A percentile compares a stretch with the other conserved stretches of the same genome.
These are phyloP conservation scores for Rhinella marina DNA, from an alignment of 2,797 vertebrate species.

Conservation along the genomic window DNA sequence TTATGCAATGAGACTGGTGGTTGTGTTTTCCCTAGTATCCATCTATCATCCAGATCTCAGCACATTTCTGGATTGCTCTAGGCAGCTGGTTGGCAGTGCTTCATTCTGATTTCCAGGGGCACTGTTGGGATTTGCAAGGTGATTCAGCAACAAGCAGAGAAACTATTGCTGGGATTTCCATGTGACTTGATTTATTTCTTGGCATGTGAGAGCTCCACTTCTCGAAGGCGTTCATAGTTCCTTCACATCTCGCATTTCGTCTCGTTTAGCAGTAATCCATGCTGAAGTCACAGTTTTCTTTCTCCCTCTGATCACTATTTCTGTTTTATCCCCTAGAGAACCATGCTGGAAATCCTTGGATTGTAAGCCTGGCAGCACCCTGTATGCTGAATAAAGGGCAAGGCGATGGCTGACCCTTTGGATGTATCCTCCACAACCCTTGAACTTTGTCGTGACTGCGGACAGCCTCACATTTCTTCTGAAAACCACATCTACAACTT, in stretches of 20 bases:
- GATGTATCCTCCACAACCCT: background rate
- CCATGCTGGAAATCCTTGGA: constrained; percentile 12
- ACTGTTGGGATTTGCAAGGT: background rate
- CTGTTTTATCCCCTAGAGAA: background rate
- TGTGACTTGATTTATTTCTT: background rate
- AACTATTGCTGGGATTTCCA: background rate
- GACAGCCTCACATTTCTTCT: constrained; percentile 81
- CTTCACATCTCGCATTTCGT: background rate
- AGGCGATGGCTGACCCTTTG: constrained; percentile 70
- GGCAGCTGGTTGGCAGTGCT: background rate
- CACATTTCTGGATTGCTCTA: background rate
- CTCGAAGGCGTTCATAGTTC: background rate
- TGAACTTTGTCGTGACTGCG: constrained; percentile 86
- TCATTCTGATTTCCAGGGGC: background rate
- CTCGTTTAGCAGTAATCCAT: background rate
- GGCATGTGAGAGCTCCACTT: background rate
- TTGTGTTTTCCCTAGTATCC: background rate
- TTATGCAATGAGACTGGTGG: background rate
- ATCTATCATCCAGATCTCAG: background rate
- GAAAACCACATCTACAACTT: constrained; percentile 92
- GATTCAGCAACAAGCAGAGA: background rate
- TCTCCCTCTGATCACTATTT: background rate
- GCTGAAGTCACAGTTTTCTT: background rate
- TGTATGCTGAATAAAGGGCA: background rate
- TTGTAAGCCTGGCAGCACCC: background rate